A percentile compares a stretch with the other conserved stretches of the same genome.
Evolutionary conservation across 37 sponge, comb jelly and placozoan species (phyloP).

Genomic region (Sycon ciliatum): DNA sequence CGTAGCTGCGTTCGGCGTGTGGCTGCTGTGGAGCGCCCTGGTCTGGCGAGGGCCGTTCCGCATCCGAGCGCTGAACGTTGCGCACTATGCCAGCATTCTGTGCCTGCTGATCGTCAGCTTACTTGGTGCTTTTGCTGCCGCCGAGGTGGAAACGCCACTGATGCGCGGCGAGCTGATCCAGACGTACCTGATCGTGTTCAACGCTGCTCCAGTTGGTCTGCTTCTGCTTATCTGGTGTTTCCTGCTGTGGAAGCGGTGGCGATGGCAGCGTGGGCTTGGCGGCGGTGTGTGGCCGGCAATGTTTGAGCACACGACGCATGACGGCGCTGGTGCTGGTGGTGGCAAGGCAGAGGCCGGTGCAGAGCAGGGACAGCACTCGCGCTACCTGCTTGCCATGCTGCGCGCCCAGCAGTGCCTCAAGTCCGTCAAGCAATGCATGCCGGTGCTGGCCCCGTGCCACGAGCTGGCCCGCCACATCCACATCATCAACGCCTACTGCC

Average conservation of each 20-base stretch:
- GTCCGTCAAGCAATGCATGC: background rate
- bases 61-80: too few species aligned
- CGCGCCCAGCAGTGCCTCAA: conserved; percentile 17
- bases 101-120: background rate
- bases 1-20: background rate
- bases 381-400: conserved; percentile 30
- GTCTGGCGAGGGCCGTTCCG: background rate
- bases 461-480: conserved; percentile 35
- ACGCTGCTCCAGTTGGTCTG: background rate
- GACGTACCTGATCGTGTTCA: background rate
- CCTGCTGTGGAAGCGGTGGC: too few species aligned
- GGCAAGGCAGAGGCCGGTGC: background rate
- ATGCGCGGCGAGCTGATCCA: background rate
- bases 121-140: too few species aligned
- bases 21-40: background rate
- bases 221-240: too few species aligned
- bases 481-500: conserved; percentile 44
- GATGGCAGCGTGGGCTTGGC: too few species aligned
- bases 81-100: too few species aligned
- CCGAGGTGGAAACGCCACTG: background rate
- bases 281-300: conserved; percentile 1
- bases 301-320: too few species aligned
- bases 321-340: too few species aligned
- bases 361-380: background rate
- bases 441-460: conserved; percentile 36